These are phyloP conservation scores for Melieria crassipennis DNA, from an alignment of 2,888 invertebrate genomes.

Conservation along the genomic window DNA sequence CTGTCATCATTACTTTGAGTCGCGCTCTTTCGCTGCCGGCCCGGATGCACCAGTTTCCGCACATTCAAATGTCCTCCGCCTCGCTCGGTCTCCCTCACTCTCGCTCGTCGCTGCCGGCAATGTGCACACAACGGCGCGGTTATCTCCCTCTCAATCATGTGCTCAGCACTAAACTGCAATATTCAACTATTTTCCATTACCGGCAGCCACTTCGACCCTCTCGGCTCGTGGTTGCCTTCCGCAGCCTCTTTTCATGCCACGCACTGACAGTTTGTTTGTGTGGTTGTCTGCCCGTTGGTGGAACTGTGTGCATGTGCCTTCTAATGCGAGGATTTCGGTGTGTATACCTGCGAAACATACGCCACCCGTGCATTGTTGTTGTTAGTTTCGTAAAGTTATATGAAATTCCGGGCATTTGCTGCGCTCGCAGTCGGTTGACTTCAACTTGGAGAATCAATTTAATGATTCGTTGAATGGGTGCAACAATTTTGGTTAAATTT, in stretches of 20 bases:
- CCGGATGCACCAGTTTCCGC: too few relatives aligned
- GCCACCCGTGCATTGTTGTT: background rate
- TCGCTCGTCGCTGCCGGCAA: too few relatives aligned
- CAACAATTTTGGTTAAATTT: background rate
- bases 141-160: too few relatives aligned
- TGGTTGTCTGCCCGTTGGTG: background rate
- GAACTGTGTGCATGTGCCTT: background rate
- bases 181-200: too few relatives aligned
- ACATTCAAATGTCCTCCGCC: too few relatives aligned
- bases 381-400: background rate
- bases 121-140: too few relatives aligned
- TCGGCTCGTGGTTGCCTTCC: background rate
- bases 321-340: background rate
- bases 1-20: too few relatives aligned
- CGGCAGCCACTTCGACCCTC: background rate
- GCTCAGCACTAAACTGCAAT: too few relatives aligned
- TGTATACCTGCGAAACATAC: constrained; percentile 3
- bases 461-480: background rate
- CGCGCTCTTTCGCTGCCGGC: too few relatives aligned
- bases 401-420: constrained; percentile 9
- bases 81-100: too few relatives aligned
- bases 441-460: background rate
- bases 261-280: too few relatives aligned
- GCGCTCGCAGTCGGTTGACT: background rate
- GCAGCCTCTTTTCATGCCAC: background rate